phyloP scores from a whole-genome alignment of 2,888 invertebrate genomes.

The Graphium colonna region DNA sequence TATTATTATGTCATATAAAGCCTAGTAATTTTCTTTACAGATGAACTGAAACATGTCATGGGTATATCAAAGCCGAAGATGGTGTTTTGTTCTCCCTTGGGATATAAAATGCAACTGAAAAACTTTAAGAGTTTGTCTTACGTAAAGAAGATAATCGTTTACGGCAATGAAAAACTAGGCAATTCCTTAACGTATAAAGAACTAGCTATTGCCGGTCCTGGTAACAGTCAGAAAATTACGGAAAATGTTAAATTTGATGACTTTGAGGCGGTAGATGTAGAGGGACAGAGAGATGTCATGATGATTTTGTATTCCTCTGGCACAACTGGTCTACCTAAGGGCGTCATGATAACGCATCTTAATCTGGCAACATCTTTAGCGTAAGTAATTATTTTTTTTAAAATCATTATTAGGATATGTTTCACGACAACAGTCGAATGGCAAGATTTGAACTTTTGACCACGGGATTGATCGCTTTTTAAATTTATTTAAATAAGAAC shows the following conservation, averaged over 20 bases:
- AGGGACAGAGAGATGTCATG: conserved; percentile 46
- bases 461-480: no score
- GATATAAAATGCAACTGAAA: conserved; percentile 42
- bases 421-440: no score
- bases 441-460: no score
- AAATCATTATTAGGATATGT: no score
- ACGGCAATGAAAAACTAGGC: conserved; percentile 38
- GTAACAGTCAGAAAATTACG: conserved; percentile 25
- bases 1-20: no score
- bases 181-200: conserved; percentile 43
- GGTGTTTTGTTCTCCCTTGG: conserved; percentile 49
- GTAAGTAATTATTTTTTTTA: conserved; percentile 54
- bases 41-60: conserved; percentile 51
- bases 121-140: conserved; percentile 34
- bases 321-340: conserved; percentile 64
- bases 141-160: conserved; percentile 47
- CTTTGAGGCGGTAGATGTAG: conserved; percentile 44
- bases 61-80: conserved; percentile 54
- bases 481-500: no score
- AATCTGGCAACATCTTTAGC: conserved; percentile 42
- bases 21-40: no score
- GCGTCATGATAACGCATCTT: conserved; percentile 57
- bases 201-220: conserved; percentile 31
- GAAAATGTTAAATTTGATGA: conserved; percentile 43
- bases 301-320: conserved; percentile 64